Evolutionary conservation across 2,888 invertebrate genomes (phyloP), one percentile per base, ranked within the genome.

Genomic region (Cosmorhoe ocellata): DNA sequence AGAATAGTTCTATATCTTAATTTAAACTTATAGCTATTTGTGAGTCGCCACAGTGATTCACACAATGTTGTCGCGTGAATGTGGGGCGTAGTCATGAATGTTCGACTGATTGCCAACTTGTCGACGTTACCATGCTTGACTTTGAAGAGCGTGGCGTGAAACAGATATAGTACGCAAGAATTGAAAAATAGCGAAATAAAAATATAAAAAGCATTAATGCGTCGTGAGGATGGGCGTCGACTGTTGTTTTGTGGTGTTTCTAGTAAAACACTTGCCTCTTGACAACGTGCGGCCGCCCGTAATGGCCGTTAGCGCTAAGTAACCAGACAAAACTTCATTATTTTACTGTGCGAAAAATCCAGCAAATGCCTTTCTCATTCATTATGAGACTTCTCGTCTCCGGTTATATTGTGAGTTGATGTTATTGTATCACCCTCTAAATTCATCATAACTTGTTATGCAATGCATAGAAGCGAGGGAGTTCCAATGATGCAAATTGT

Each of bases 181-280:
- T 76, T 76, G 79, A 81, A 78, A 48, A 76, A 80, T 80, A 85
- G 84, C 81, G 66, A 83, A 81, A 76, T 79, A 78, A 83, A 77
- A 79, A 69, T 73, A 78, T 85, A 82, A 82, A 74, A 91, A 91
- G 91, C 91, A 89, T 91, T 91, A 91, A 88, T 89, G 91, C 90
- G 81, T 84, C 81, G 79, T 84, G 84, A 80, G 79, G 84, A 84
- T 85, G 80, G 83, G 79, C 86, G 88, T 87, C 85, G 88, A 84
- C 83, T 75, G 79, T 78, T 76, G 78, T 76, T 67, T 74, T 77
- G 81, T 80, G 74, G 79, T 79, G 85, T 79, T 81, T 84, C 84
- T 90, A 91, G 84, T 90, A 90, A 87, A 90, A 90, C 76, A 91
- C 91, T 90, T 91, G 91, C 91, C 91, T 91, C 91, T 90, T 91